Percentiles rank a stretch among this genome's conserved stretches.
Conservation (phyloP, 2,888 invertebrate genomes). For the Chrysomela aeneicollis region DNA sequence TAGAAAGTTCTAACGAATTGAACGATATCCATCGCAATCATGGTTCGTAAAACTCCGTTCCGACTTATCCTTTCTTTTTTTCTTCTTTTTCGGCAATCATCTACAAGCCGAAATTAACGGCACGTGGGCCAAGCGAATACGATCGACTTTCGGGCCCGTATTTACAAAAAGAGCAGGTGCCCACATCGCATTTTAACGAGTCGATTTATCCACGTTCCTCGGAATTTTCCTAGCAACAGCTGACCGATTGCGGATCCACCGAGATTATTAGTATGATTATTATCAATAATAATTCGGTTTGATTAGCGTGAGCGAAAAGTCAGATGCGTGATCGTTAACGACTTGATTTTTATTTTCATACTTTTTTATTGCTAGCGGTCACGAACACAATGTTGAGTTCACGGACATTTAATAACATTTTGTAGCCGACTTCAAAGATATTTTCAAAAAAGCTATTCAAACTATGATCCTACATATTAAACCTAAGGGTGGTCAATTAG, state of each 20-base stretch:
- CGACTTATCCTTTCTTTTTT: not conserved
- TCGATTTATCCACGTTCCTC: conserved; percentile 35
- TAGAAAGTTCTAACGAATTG: not conserved
- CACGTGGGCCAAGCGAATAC: not conserved
- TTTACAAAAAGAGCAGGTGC: conserved; percentile 2
- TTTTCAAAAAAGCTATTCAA: no score
- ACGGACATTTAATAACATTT: no score
- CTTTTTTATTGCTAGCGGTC: no score
- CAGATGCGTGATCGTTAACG: not conserved
- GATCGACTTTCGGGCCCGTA: not conserved
- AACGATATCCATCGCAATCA: not conserved
- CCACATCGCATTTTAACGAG: not conserved
- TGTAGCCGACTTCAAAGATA: no score
- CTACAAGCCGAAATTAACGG: not conserved
- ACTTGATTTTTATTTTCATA: not conserved
- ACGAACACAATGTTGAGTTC: no score
- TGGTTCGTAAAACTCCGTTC: not conserved
- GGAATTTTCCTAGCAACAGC: conserved; percentile 37
- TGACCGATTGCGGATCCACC: conserved; percentile 26
- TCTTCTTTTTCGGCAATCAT: conserved; percentile 1
- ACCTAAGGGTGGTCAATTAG: no score
- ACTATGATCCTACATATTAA: no score
- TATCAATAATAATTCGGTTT: conserved; percentile 2
- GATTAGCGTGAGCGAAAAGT: not conserved
- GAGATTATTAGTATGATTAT: conserved; percentile 31